A percentile compares a stretch with the other conserved stretches of the same genome.
Conservation (phyloP, 2,113 vertebrate genomes). For the Eurypyga helias region DNA sequence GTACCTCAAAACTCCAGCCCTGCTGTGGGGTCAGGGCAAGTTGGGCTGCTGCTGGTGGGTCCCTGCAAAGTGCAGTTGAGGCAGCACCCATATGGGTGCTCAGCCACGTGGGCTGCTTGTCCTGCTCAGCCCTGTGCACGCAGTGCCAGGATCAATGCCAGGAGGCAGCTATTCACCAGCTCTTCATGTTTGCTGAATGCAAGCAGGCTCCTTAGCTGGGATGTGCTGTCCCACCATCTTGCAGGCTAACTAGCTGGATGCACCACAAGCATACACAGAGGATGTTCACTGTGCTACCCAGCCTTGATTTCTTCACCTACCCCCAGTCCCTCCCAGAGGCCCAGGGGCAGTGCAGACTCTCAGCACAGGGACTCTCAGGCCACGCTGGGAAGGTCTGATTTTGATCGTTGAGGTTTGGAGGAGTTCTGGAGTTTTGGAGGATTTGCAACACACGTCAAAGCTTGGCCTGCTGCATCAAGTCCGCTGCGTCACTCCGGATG, state of each 20-base stretch:
- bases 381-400: not conserved
- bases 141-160: not conserved
- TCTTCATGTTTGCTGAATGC: not conserved
- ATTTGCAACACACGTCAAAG: not conserved
- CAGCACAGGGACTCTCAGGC: not conserved
- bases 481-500: not conserved
- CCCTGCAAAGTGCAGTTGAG: not conserved
- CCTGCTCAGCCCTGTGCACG: not conserved
- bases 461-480: not conserved
- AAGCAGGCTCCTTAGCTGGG: not conserved
- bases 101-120: accelerated
- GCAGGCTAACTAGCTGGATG: not conserved
- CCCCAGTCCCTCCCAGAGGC: not conserved
- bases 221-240: not conserved
- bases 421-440: not conserved
- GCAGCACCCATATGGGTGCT: accelerated
- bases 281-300: not conserved
- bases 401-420: not conserved
- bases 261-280: accelerated
- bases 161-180: not conserved
- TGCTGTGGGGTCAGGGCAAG: accelerated
- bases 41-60: not conserved
- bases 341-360: not conserved
- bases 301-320: not conserved
- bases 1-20: not conserved